phyloP scores from a whole-genome alignment of 2,797 vertebrate genomes.

The Podarcis lilfordi region DNA sequence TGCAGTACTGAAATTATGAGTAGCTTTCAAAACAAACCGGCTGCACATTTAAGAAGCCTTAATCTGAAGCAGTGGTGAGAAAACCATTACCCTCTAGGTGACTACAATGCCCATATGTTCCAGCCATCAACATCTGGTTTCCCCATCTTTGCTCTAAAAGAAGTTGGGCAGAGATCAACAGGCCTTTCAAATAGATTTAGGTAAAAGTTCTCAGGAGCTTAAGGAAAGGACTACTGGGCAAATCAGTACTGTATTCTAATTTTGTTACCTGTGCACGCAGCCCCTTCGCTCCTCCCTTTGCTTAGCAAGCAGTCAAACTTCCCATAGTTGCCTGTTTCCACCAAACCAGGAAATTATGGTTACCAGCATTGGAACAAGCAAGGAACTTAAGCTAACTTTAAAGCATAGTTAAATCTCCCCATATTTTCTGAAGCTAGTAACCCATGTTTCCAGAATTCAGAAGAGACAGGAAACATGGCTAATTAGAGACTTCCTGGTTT shows the following conservation, averaged over 20 bases:
- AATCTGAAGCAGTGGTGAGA: neutral
- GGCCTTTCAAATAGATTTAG: neutral
- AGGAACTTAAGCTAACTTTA: neutral
- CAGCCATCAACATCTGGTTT: neutral
- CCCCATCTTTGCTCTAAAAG: neutral
- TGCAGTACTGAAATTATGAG: neutral
- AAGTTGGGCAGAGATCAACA: neutral
- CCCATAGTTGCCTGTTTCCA: neutral
- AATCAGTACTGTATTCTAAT: neutral
- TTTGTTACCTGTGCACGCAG: neutral
- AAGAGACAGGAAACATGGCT: neutral
- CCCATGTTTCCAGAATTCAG: neutral
- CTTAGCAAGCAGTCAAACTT: neutral
- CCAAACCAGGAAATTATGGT: neutral
- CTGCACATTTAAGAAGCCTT: neutral
- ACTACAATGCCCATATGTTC: neutral
- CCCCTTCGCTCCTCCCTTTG: neutral
- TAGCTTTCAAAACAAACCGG: neutral
- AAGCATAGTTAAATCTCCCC: neutral
- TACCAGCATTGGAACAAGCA: neutral
- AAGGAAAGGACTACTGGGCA: neutral
- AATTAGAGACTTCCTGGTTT: neutral
- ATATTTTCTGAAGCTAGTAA: neutral
- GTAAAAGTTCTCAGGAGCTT: neutral
- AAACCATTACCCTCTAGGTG: neutral